Percentiles rank a stretch among this genome's conserved stretches.
phyloP scores from a whole-genome alignment of 1,140 invertebrate genomes.

The Hyles euphorbiae region DNA sequence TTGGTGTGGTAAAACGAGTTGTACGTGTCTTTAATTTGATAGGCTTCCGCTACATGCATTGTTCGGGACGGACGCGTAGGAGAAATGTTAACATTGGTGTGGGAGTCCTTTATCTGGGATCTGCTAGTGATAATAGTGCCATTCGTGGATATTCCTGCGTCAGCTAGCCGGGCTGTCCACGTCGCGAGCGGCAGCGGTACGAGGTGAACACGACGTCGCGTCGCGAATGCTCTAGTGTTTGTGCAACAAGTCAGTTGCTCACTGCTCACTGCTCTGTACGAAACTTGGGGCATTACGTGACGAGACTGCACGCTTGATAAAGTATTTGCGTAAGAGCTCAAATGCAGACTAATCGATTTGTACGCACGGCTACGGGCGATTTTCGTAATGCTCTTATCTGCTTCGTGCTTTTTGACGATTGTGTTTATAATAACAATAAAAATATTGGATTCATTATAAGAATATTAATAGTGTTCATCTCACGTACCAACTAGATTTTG shows the following conservation, averaged over 20 bases:
- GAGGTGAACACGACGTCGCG: conserved; percentile 10
- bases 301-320: conserved; percentile 55
- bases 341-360: conserved; percentile 65
- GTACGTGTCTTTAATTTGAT: background rate
- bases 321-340: conserved; percentile 58
- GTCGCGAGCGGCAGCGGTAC: no score
- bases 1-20: conserved; percentile 6
- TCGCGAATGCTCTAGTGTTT: conserved; percentile 36
- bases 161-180: no score
- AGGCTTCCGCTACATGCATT: background rate
- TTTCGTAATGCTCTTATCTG: conserved; percentile 63
- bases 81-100: no score
- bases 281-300: conserved; percentile 57
- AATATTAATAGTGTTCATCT: background rate
- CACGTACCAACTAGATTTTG: no score
- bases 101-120: no score
- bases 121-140: no score
- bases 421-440: conserved; percentile 29
- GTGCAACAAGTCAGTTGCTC: conserved; percentile 43
- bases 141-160: no score
- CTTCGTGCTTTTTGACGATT: conserved; percentile 34
- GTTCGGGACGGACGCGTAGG: no score
- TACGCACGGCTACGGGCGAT: conserved; percentile 51
- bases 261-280: conserved; percentile 24
- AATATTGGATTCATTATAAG: background rate